These are phyloP conservation scores for Chrysodeixis includens DNA, from an alignment of 2,888 invertebrate genomes.

Conservation along the genomic window DNA sequence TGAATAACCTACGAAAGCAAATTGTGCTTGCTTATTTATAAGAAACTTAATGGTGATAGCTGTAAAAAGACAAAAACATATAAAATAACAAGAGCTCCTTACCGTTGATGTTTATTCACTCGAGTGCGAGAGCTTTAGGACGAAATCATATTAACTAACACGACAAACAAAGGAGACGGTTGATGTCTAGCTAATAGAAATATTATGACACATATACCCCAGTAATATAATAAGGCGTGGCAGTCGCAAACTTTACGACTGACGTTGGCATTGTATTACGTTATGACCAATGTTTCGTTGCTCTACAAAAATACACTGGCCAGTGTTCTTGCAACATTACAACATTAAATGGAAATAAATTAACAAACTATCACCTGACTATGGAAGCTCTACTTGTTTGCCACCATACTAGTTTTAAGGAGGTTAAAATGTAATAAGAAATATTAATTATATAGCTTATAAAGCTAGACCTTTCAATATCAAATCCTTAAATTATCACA, in stretches of 20 bases:
- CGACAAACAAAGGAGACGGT: conserved; percentile 52
- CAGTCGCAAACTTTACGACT: conserved; percentile 62
- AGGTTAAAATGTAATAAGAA: too few species aligned
- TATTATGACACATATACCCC: conserved; percentile 56
- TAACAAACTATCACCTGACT: too few species aligned
- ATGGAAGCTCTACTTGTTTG: too few species aligned
- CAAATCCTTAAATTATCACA: too few species aligned
- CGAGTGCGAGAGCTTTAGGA: conserved; percentile 22
- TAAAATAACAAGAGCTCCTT: conserved; percentile 11
- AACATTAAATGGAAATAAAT: background rate
- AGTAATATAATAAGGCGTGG: conserved; percentile 58
- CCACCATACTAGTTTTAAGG: too few species aligned
- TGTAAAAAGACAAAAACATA: conserved; percentile 5
- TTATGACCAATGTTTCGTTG: conserved; percentile 47
- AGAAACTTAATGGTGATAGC: background rate
- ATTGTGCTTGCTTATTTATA: background rate
- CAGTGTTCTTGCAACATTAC: conserved; percentile 38
- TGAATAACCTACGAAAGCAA: too few species aligned
- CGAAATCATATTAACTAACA: conserved; percentile 49
- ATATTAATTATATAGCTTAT: too few species aligned
- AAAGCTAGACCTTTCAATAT: too few species aligned
- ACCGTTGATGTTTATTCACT: conserved; percentile 11
- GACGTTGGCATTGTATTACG: conserved; percentile 48
- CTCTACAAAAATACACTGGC: conserved; percentile 49
- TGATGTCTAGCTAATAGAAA: conserved; percentile 59